Evolutionary conservation across 2,113 vertebrate genomes (phyloP), one percentile per base, ranked within the genome.

Genomic region (Tringa solitaria): DNA sequence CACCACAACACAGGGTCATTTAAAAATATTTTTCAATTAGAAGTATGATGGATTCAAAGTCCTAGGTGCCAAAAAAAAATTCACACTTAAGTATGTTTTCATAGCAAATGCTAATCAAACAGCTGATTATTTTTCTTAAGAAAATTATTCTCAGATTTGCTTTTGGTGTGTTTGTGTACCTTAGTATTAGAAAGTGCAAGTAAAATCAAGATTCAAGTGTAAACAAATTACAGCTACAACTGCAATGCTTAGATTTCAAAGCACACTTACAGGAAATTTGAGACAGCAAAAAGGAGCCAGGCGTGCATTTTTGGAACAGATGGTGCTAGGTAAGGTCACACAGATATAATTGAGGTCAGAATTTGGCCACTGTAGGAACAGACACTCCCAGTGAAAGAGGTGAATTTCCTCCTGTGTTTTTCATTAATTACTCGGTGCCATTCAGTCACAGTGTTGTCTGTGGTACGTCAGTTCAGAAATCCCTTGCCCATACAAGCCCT

Each of bases 191-290:
- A 84, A 95, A 95, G 77, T 81, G 48, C 89, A 95, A 97, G 90
- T 84, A 94, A 97, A 97, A 97, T 97, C 74, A 97, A 89, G 68
- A 77, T 73, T 6, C 83, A 96, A 97, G 91, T 73, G 54, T 93
- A 96, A 98, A 97, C 65, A 93, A 97, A 93, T 57, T 93, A 94
- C 68, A 89, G 67, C 80, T 77, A 95, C 6, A 81, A 82, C 50
- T 48, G 53, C 72, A 91, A 96, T 85, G 93, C 80, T 96, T 97
- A 95, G 83, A 96, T 96, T 98, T 97, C 97, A 95, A 96, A 95
- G 83, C 94, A 96, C 91, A 96, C 57, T 76, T 79, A 83, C 0
- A 1, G 74, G 72, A 91, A 89, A 87, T 68, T 54, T 87, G 78
- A 87, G 63, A 56, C 21, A 74, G 59, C n/a, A 76, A 79, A 91